Conservation (phyloP, 1,140 invertebrate species). For the roundworm (Caenorhabditis elegans) region WBcel235 BX284602.5:11062501-11063000, state of each 20-base stretch:
- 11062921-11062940: constrained; percentile 2
- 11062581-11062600: too few relatives aligned
- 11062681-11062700: background rate
- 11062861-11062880: background rate
- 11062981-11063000: too few relatives aligned
- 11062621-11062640: too few relatives aligned
- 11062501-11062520: too few relatives aligned
- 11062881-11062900: constrained; percentile 19
- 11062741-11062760: constrained; percentile 14
- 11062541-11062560: too few relatives aligned
- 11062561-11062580: too few relatives aligned
- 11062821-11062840: background rate
- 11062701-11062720: constrained; percentile 23
- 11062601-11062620: too few relatives aligned
- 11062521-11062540: too few relatives aligned
- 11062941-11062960: too few relatives aligned
- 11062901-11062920: background rate
- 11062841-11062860: constrained; percentile 30
- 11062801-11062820: background rate
- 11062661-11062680: background rate
- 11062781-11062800: background rate
- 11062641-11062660: background rate
- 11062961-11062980: too few relatives aligned
- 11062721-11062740: constrained; percentile 33
- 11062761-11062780: too few relatives aligned